phyloP scores from a whole-genome alignment of 2,113 vertebrate genomes.

The Pterocles gutturalis region DNA sequence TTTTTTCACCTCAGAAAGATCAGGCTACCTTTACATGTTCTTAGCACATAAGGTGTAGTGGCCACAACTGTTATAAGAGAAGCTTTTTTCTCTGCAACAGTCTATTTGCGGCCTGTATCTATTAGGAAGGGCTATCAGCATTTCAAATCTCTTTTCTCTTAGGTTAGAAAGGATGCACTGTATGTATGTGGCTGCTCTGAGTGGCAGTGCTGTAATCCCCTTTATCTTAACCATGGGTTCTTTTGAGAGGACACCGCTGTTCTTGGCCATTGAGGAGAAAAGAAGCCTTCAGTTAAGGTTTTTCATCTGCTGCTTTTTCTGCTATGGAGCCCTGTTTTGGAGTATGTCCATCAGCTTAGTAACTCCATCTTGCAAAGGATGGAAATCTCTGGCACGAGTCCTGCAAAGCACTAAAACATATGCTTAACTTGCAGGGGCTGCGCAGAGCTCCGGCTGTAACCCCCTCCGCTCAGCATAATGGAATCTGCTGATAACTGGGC shows the following conservation, averaged over 20 bases:
- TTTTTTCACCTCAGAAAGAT: not conserved
- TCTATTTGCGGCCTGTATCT: not conserved
- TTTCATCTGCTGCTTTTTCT: slow-evolving; percentile 14
- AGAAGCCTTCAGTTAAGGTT: slow-evolving; percentile 12
- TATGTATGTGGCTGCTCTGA: slow-evolving; percentile 33
- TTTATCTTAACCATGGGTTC: slow-evolving; percentile 19
- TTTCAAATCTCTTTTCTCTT: slow-evolving; percentile 52
- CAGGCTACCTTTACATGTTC: not conserved
- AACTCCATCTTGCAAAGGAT: not conserved
- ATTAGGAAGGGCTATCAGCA: slow-evolving; percentile 1
- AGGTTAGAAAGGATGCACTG: slow-evolving; percentile 18
- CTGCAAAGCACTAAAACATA: slow-evolving; percentile 61
- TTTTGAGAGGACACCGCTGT: slow-evolving; percentile 34
- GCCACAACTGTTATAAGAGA: not conserved
- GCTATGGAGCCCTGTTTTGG: not conserved
- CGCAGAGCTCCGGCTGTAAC: not conserved
- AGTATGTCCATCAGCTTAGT: slow-evolving; percentile 32
- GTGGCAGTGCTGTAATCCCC: slow-evolving; percentile 15
- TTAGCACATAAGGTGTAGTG: not conserved
- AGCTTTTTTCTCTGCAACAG: not conserved
- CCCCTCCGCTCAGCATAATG: slow-evolving; percentile 4
- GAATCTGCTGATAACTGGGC: slow-evolving; percentile 39
- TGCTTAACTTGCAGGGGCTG: slow-evolving; percentile 19
- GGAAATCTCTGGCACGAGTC: slow-evolving; percentile 56
- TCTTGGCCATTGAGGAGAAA: slow-evolving; percentile 5